Evolutionary conservation across 2,113 vertebrate genomes (phyloP), one percentile per base, ranked within the genome.

Genomic region (Labrus mixtus): DNA sequence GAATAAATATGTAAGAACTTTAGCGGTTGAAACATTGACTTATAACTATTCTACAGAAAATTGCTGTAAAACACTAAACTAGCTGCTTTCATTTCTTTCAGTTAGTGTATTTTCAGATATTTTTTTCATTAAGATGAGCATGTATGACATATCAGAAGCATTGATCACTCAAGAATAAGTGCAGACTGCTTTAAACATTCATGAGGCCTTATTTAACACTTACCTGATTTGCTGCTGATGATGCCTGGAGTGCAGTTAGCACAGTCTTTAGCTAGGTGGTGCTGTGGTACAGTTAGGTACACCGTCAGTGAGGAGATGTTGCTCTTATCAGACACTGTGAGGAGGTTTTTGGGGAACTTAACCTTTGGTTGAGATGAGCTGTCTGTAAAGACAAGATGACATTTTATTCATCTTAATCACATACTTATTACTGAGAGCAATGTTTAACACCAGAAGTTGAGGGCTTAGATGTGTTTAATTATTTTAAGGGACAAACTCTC

Each of bases 341-440:
- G 91, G 78, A 97, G 94, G 81, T 81, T 92, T 89, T 97, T 97
- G 62, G 96, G 94, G 91, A 99, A 98, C 89, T 95, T 95, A 51
- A 97, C 94, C 69, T 91, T 96, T 0, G 96, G 96, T 68, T 97
- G 97, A 62, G 94, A 95, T 82, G 95, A 95, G 73, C 95, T 93
- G 90, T 97, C 97, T 99, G 93, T 37, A 62, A 63, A 55, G 54
- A 81, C 11, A 53, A 59, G 16, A 68, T 3, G 53, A 3, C 9
- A 60, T 29, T 29, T 29, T 29, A 29, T 29, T 3, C 29, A 2
- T 29, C n/a, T n/a, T n/a, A n/a, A n/a, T n/a, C n/a, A n/a, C n/a
- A n/a, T n/a, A n/a, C n/a, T n/a, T n/a, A n/a, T n/a, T n/a, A n/a
- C n/a, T n/a, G n/a, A n/a, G n/a, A n/a, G n/a, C n/a, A n/a, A n/a